Conservation (phyloP, 2,797 vertebrate genomes). For the Oreochromis grahami region DNA sequence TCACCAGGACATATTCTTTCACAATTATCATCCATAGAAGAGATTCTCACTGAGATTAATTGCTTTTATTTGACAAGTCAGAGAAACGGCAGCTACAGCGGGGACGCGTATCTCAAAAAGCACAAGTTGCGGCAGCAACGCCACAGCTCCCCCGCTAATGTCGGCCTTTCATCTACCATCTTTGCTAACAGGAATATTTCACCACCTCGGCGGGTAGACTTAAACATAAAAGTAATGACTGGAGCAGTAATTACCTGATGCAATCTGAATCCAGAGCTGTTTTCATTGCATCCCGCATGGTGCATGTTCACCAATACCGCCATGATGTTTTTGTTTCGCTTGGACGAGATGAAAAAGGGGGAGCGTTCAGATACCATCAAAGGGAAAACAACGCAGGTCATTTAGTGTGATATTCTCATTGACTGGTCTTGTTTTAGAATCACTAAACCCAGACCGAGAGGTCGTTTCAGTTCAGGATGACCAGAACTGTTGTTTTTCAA, state of each 20-base stretch:
- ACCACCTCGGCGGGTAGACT: constrained; percentile 31
- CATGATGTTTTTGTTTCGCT: neutral
- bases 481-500: neutral
- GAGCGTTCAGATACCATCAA: constrained; percentile 1
- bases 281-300: constrained; percentile 1
- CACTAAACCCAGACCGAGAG: neutral
- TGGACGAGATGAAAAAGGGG: neutral
- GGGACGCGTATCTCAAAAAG: constrained; percentile 7
- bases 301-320: neutral
- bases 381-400: constrained; percentile 22
- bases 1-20: constrained; percentile 3
- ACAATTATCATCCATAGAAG: neutral
- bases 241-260: constrained; percentile 52
- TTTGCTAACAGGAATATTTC: constrained; percentile 46
- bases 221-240: constrained; percentile 45
- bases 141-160: neutral
- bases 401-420: neutral
- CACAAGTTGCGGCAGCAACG: neutral
- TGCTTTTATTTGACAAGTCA: constrained; percentile 20
- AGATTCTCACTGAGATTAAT: constrained; percentile 32
- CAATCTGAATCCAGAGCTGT: constrained; percentile 27
- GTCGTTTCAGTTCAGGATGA: constrained; percentile 13
- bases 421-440: constrained; percentile 4
- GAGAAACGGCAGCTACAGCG: constrained; percentile 14
- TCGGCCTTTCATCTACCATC: constrained; percentile 44